A percentile compares a stretch with the other conserved stretches of the same genome.
Evolutionary conservation across 2,797 vertebrate species (phyloP).

Genomic region (Ambastaia sidthimunki): DNA sequence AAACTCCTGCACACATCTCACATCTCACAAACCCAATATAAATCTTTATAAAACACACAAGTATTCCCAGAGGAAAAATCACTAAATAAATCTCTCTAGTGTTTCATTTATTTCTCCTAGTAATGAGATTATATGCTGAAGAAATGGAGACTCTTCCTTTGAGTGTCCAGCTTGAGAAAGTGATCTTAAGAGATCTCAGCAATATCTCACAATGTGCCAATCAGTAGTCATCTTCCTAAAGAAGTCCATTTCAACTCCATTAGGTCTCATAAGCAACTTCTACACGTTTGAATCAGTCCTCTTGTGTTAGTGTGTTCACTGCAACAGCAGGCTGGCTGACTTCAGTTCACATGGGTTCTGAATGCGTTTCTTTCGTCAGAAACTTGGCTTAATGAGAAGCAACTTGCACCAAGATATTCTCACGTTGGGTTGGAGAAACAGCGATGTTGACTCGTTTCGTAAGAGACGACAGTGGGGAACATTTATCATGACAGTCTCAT

Average conservation of each 20-base stretch:
- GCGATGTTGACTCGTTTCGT: background rate
- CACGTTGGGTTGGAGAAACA: background rate
- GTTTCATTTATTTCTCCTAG: no score
- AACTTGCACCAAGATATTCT: background rate
- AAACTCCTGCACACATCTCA: background rate
- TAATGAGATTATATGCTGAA: no score
- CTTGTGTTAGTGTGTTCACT: background rate
- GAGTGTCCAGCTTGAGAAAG: no score
- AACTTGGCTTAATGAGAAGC: conserved; percentile 1
- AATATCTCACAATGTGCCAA: no score
- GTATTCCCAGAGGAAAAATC: background rate
- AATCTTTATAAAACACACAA: background rate
- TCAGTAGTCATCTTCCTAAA: no score
- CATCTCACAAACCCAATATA: background rate
- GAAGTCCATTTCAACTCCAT: no score
- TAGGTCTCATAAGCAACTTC: no score
- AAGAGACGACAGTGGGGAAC: conserved; percentile 1
- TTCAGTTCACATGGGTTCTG: background rate
- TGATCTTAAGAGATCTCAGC: no score
- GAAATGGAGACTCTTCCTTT: no score
- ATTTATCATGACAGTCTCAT: conserved; percentile 38
- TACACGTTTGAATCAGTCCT: background rate
- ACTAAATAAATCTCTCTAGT: no score
- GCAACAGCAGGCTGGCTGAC: background rate
- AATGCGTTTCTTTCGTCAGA: background rate